These are phyloP conservation scores for Drosophila novamexicana DNA, from an alignment of 1,140 invertebrate genomes.

Conservation along the genomic window DNA sequence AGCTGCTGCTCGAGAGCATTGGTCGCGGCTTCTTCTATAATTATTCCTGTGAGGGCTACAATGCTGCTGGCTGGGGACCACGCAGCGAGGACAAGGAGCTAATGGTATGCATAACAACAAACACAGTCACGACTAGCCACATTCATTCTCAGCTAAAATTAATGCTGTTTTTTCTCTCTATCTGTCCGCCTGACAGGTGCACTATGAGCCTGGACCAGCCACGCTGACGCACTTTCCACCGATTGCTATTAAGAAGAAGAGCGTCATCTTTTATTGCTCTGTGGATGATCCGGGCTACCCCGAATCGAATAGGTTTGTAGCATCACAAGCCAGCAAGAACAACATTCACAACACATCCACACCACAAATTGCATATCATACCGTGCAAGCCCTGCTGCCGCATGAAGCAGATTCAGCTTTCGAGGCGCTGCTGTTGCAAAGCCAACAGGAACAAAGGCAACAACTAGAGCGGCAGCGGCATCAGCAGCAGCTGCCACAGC, in stretches of 20 bases:
- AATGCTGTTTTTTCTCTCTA: background rate
- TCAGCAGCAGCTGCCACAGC: background rate
- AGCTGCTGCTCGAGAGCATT: slow-evolving; percentile 92
- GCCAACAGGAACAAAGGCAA: slow-evolving; percentile 49
- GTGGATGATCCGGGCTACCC: slow-evolving; percentile 92
- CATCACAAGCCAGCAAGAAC: slow-evolving; percentile 29
- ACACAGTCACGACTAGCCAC: background rate
- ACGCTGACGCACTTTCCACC: slow-evolving; percentile 89
- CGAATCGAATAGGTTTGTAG: slow-evolving; percentile 86
- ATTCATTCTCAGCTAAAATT: background rate
- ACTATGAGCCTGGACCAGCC: slow-evolving; percentile 90
- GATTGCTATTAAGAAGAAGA: slow-evolving; percentile 91
- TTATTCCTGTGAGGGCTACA: slow-evolving; percentile 94
- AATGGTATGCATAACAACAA: slow-evolving; percentile 45
- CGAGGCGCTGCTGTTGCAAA: slow-evolving; percentile 73
- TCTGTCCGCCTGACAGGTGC: slow-evolving; percentile 54
- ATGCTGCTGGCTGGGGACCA: slow-evolving; percentile 93
- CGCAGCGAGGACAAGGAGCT: slow-evolving; percentile 90
- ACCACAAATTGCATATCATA: slow-evolving; percentile 62
- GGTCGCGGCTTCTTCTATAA: slow-evolving; percentile 95
- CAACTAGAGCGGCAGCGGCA: slow-evolving; percentile 39
- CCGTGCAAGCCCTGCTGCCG: slow-evolving; percentile 71
- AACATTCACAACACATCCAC: slow-evolving; percentile 31
- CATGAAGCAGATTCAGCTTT: slow-evolving; percentile 75
- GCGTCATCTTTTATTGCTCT: slow-evolving; percentile 91